Evolutionary conservation across 2,797 vertebrate genomes (phyloP), one percentile per base, ranked within the genome.

Genomic region (Pseudomugil tenellus): DNA sequence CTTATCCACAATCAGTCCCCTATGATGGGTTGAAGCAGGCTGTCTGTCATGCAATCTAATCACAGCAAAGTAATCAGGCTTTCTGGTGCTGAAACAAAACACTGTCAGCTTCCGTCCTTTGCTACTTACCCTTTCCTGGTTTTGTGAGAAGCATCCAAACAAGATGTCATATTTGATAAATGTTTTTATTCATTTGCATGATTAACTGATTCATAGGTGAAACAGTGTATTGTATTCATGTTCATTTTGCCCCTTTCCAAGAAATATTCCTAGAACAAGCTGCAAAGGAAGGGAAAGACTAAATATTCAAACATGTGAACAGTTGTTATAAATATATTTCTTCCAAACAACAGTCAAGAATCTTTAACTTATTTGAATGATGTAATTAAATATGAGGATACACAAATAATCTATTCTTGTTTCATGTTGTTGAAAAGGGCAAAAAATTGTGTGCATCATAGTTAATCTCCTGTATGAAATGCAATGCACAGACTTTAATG

Each of bases 11-110:
- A 31, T 74, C 32, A 16, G 21, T 76, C 63, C 46, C 19, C 34
- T 2, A 3, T 23, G 56, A 56, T 21, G 61, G 28, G 37, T 37
- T 9, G n/a, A 37, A 58, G 39, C 49, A 66, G 49, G 39, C 52
- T 63, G 32, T 62, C 49, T 58, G 14, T 62, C 6, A 23, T 23
- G 21, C 19, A 72, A 74, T 81, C 53, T 55, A 73, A 76, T 71
- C 67, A 54, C 21, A 54, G 25, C 16, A 2, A 55, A 32, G 25
- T 55, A 61, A 67, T n/a, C 23, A 58, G 56, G 66, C 41, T 65
- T 77, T 43, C 70, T 48, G 51, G 28, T 72, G 54, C 52, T 68
- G 16, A 31, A 43, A 31, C 3, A 35, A 6, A 35, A 62, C 16
- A 56, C 32, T 1, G 17, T 59, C 14, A 14, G 57, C 57, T 70